Conservation (phyloP, 2,113 vertebrate genomes). For the Oophaga pumilio region DNA sequence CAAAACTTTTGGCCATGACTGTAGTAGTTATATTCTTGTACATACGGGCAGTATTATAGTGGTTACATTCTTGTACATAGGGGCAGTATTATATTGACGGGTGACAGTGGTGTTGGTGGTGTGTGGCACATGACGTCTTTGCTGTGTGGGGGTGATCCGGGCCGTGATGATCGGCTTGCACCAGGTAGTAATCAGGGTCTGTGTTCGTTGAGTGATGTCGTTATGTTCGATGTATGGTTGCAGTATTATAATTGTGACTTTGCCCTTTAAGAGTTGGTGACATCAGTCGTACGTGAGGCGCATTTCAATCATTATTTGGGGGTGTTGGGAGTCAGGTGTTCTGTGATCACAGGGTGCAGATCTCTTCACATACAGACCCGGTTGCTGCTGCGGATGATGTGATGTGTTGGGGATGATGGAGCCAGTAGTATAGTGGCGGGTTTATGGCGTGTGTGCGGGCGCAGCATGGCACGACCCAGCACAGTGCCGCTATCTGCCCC, state of each 20-base stretch:
- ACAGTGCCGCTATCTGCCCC: not conserved
- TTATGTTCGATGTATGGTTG: not conserved
- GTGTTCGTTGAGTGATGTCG: not conserved
- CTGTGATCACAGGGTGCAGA: not conserved
- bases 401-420: not conserved
- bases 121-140: not conserved
- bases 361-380: not conserved
- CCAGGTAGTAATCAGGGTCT: not conserved
- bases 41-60: not conserved
- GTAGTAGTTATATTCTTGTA: conserved; percentile 6
- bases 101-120: not conserved
- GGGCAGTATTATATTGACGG: not conserved
- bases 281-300: not conserved
- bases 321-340: not conserved
- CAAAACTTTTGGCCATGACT: too few species aligned
- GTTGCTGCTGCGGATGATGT: not conserved
- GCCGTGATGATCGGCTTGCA: not conserved
- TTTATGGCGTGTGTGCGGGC: too few species aligned
- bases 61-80: not conserved
- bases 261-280: not conserved
- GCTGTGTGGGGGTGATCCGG: not conserved
- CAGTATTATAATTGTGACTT: not conserved
- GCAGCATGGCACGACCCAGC: not conserved
- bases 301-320: not conserved
- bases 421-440: not conserved